Base-by-base conservation (phyloP, 2,888 invertebrate species). In the Allygus modestus region DNA sequence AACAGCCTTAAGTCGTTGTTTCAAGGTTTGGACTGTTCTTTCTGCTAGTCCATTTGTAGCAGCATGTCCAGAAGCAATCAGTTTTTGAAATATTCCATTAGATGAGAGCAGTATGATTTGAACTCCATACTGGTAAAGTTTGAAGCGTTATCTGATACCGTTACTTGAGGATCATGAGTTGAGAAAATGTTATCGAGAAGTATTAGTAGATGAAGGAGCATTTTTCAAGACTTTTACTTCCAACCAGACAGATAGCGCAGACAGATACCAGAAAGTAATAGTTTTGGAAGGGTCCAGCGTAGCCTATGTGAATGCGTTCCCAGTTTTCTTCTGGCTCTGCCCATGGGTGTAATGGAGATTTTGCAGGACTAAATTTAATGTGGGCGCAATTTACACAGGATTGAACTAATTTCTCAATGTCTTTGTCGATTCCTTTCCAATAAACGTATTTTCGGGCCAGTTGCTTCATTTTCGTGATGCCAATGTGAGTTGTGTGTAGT, bases 391-490 rank as follows among this genome's bases (percentile, higher is more conserved):
- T n/a, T n/a, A n/a, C n/a, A n/a, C n/a, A n/a, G n/a, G n/a, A n/a
- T n/a, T 84, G 84, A 17, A 87, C 87, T 1, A 88, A 41, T 17
- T 58, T 7, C 81, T 88, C 88, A 31, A 88, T 87, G 51, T 87
- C 87, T 61, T 69, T 71, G 73, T 89, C 88, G 46, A 75, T 75
- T 17, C 7, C 33, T 12, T 75, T 37, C 88, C 88, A 89, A 86
- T 87, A 88, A 20, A 88, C 87, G 79, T 88, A 88, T 0, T 86
- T 86, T 28, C 88, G 84, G 26, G 88, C 88, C 11, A 88, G 46
- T 15, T 85, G 73, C 77, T 86, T n/a, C n/a, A n/a, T n/a, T n/a
- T n/a, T n/a, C n/a, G n/a, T n/a, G n/a, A n/a, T n/a, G n/a, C n/a
- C n/a, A n/a, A n/a, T n/a, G n/a, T n/a, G n/a, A n/a, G n/a, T n/a